Base-by-base conservation (phyloP, 2,113 vertebrate genomes). In the Nothoprocta pentlandii region DNA sequence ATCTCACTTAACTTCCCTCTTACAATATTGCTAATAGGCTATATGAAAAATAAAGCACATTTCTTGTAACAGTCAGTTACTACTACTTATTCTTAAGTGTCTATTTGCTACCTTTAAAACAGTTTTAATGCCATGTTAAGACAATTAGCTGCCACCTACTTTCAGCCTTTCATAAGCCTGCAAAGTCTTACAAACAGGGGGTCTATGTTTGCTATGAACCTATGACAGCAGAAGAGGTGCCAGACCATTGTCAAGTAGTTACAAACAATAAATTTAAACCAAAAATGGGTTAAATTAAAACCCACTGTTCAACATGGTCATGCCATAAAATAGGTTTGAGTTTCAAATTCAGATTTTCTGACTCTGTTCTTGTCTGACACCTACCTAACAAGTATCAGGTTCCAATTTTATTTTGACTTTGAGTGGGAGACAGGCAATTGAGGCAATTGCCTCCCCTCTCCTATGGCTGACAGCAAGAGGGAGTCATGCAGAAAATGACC, bases 311-410 rank as follows among this genome's bases (percentile, higher is more conserved):
- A 58, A 13, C 78, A 44, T 78, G 42, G 78, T 91, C 34, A 47
- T 54, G 47, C 36, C 58, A 36, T 59, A 62, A 94, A 93, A 73
- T 28, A 75, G 34, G 66, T 23, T 42, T 88, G 59, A 70, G 59
- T 93, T 94, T 93, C 75, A 90, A 61, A 81, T 85, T 85, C 51
- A 44, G n/a, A 58, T 80, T 91, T 94, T 75, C 64, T 78, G 69
- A 34, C 21, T 88, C 73, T 76, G 1, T 89, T 92, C 63, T 75
- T 71, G 51, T 71, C 63, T 90, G 56, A 10, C 61, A 64, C 83
- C 74, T 92, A 69, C 83, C 74, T 92, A 69, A 82, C 68, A 89
- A 73, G 58, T 71, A 71, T 68, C 58, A 73, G 39, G 14, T 47
- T 78, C 26, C 19, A 59, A 7, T 76, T 83, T 93, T 93, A 51